A percentile compares a stretch with the other conserved stretches of the same genome.
Conservation (phyloP, 2,797 vertebrate species). For the Pangasius krempfi region DNA sequence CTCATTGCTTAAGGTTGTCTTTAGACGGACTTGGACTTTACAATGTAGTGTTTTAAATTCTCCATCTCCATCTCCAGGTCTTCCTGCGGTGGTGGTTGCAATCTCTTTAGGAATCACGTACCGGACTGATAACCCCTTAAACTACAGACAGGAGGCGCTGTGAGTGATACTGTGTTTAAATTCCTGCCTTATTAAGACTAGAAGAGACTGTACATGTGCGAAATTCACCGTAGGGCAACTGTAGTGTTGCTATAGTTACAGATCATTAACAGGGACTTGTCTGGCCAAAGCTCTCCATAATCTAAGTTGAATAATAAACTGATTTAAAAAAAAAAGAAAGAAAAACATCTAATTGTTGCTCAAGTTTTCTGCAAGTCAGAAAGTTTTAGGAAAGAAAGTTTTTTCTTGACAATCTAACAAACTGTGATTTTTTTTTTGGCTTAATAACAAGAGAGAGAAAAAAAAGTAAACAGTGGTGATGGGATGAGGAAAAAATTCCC, state of each 20-base stretch:
- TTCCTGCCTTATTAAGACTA: neutral
- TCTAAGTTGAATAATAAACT: too few relatives aligned
- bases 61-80: constrained; percentile 59
- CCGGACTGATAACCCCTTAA: constrained; percentile 57
- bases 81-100: constrained; percentile 67
- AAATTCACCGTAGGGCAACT: too few relatives aligned
- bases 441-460: too few relatives aligned
- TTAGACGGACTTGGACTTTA: neutral
- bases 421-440: too few relatives aligned
- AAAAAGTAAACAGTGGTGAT: neutral
- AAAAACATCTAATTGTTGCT: too few relatives aligned
- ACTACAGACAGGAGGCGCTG: constrained; percentile 77
- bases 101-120: constrained; percentile 73
- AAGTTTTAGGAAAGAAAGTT: too few relatives aligned
- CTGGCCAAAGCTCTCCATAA: too few relatives aligned
- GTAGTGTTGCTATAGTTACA: neutral
- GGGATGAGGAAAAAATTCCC: too few relatives aligned
- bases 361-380: too few relatives aligned
- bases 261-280: neutral
- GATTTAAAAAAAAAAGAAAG: too few relatives aligned
- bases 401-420: too few relatives aligned
- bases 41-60: neutral
- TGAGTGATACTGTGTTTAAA: constrained; percentile 62
- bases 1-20: too few relatives aligned
- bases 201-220: neutral